Evolutionary conservation across 2,797 vertebrate genomes (phyloP), one percentile per base, ranked within the genome.

Genomic region (Chloroceryle amazona): DNA sequence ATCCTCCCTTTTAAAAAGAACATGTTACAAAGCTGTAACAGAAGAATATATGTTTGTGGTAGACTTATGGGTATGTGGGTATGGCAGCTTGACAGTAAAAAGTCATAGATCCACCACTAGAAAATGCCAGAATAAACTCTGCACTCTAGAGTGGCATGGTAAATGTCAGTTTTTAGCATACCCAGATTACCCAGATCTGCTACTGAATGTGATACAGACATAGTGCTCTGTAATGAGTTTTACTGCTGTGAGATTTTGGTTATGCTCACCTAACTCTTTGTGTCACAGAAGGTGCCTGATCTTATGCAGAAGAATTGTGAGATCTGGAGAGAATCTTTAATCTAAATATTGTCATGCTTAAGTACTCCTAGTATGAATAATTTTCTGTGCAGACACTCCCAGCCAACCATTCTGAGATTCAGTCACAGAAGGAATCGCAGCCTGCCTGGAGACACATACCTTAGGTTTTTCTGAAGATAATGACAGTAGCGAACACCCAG

Each of bases 1-100:
- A 90, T 92, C 60, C 42, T 92, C 14, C 37, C 41, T 90, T 95
- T 92, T 91, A 33, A 83, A 89, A 92, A 65, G 52, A 94, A 46
- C 42, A 52, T 90, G 96, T 89, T 89, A 57, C 95, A 95, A 96
- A 96, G 81, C 82, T 91, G 37, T 76, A 94, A 90, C 58, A 95
- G 91, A 86, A 89, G 97, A 92, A 95, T 76, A 79, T 70, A 86
- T 96, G 37, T 95, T 95, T 97, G 95, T 22, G 80, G 93, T 96
- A 94, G 88, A 84, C 92, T 80, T 95, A 76, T 14, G 83, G 89
- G 52, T 87, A 91, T 96, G 95, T 96, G 94, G 95, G 93, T 97
- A 97, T 98, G 97, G 96, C 96, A 97, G 46, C 67, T 92, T 97
- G 96, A 97, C 95, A 97, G 41, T 82, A 93, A 75, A 80, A 95